These are phyloP conservation scores for Lasioglossum vierecki DNA, from an alignment of 2,888 invertebrate genomes.

Conservation along the genomic window DNA sequence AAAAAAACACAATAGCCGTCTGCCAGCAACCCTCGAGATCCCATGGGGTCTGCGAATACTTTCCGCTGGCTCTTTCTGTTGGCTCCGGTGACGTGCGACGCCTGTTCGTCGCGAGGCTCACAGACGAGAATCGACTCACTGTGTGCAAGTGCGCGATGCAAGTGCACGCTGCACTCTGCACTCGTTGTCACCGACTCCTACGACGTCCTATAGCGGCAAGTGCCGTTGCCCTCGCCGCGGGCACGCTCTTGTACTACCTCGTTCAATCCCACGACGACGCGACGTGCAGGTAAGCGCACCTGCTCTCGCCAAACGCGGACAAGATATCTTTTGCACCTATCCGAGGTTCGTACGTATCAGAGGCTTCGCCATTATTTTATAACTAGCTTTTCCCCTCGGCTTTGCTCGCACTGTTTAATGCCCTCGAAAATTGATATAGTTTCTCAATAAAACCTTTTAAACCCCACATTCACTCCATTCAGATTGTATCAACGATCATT, in stretches of 20 bases:
- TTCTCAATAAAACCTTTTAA: too few relatives aligned
- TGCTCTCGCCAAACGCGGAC: neutral
- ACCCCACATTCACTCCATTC: too few relatives aligned
- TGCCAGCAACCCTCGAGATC: neutral
- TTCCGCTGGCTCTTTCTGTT: neutral
- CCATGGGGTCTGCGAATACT: neutral
- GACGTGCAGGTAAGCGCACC: neutral
- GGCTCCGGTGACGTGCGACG: neutral
- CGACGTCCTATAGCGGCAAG: neutral
- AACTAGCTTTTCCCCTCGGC: too few relatives aligned
- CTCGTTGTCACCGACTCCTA: conserved; percentile 5
- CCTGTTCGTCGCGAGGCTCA: neutral
- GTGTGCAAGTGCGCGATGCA: neutral
- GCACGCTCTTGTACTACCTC: neutral
- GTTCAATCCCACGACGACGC: neutral
- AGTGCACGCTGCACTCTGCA: neutral
- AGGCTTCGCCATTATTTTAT: too few relatives aligned
- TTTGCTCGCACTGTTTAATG: too few relatives aligned
- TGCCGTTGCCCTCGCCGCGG: conserved; percentile 6
- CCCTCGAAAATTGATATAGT: too few relatives aligned
- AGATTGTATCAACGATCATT: too few relatives aligned
- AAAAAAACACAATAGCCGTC: neutral
- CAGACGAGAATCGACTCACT: neutral
- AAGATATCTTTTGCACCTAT: neutral
- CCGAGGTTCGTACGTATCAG: neutral